These are phyloP conservation scores for Drosophila neotestacea DNA, from an alignment of 2,888 invertebrate species.

Conservation along the genomic window DNA sequence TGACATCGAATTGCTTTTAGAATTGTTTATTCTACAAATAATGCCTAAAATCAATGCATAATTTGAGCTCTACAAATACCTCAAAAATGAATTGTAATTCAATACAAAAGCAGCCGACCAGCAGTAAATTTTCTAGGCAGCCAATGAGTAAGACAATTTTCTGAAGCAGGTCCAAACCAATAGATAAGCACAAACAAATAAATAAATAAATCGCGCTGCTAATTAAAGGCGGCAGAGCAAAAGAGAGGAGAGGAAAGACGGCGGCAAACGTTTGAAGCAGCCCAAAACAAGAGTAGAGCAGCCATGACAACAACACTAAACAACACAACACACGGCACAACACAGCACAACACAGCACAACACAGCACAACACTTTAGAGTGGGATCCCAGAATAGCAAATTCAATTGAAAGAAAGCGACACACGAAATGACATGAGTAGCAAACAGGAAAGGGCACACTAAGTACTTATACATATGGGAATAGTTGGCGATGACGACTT, in stretches of 20 bases:
- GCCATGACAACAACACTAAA: conserved; percentile 30
- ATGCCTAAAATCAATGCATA: conserved; percentile 33
- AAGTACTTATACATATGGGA: conserved; percentile 17
- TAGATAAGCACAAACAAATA: conserved; percentile 56
- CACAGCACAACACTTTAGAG: conserved; percentile 29
- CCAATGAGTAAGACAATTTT: conserved; percentile 63
- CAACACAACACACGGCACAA: conserved; percentile 33
- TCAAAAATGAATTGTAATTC: conserved; percentile 62
- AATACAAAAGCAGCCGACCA: conserved; percentile 53
- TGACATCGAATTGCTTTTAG: conserved; percentile 59
- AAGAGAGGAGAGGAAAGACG: conserved; percentile 18
- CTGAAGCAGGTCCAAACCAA: conserved; percentile 13
- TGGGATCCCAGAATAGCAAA: conserved; percentile 39
- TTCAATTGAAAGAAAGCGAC: conserved; percentile 77
- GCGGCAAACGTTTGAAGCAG: conserved; percentile 61
- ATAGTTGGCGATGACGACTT: not conserved
- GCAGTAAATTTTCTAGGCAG: conserved; percentile 22
- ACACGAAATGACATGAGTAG: conserved; percentile 69
- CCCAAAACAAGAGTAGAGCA: conserved; percentile 59
- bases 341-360: conserved; percentile 29
- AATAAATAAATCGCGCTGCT: conserved; percentile 78
- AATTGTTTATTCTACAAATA: conserved; percentile 59
- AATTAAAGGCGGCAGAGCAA: conserved; percentile 68
- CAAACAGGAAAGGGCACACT: conserved; percentile 56
- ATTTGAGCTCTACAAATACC: conserved; percentile 38